A percentile compares a stretch with the other conserved stretches of the same genome.
phyloP scores from a whole-genome alignment of 2,113 vertebrate species.

The Pterocles burchelli region DNA sequence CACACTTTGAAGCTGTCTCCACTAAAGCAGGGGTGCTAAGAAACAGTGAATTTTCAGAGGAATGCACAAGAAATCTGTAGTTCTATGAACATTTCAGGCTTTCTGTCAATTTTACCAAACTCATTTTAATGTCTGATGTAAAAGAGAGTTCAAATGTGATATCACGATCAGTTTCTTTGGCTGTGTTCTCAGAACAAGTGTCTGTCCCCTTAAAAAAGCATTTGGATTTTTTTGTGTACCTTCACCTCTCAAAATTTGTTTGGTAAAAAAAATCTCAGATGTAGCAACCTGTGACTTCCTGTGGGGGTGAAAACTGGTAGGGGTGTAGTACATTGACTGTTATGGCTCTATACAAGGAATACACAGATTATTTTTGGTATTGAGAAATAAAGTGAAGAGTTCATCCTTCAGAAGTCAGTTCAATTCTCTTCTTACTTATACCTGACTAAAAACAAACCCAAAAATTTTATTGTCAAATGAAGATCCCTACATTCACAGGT shows the following conservation, averaged over 20 bases:
- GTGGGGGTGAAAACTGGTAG: not conserved
- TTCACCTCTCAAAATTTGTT: not conserved
- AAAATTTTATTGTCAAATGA: not conserved
- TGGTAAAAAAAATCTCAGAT: not conserved
- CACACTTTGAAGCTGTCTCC: not conserved
- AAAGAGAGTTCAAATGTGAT: not conserved
- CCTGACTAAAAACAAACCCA: not conserved
- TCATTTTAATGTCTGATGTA: not conserved
- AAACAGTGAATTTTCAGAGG: not conserved
- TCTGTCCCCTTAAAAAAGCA: accelerated
- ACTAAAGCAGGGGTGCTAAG: not conserved
- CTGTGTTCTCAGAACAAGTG: not conserved
- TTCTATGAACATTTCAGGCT: not conserved
- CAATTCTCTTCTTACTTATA: not conserved
- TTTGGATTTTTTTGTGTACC: not conserved
- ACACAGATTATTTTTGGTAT: not conserved
- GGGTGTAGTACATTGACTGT: not conserved
- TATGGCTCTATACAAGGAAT: not conserved
- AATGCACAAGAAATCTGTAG: not conserved
- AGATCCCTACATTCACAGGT: too few species aligned
- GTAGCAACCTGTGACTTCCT: not conserved
- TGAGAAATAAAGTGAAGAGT: not conserved
- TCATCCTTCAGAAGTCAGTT: not conserved
- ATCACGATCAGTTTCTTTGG: not conserved
- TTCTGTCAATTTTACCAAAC: not conserved